Base-by-base conservation (phyloP, 35 echinoderm and acorn worm species). In the Heliocidaris erythrogramma region DNA sequence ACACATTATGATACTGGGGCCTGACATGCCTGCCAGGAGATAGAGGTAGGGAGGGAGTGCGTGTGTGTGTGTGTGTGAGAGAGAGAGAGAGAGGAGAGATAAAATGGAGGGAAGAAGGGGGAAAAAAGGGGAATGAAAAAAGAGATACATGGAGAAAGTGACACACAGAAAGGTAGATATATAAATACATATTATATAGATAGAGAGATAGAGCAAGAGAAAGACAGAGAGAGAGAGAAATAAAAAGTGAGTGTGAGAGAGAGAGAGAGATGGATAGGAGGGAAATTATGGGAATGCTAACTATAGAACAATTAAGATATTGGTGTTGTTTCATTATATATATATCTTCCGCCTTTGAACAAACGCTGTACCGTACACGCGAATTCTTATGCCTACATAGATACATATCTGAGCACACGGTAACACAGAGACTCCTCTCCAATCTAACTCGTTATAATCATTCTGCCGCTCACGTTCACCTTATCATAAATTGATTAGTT, bases 401-500 rank as follows among this genome's bases (percentile, higher is more conserved):
- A 78, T 18, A 78, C 27, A 78, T 27, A n/a, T 27, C 27, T 21
- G 8, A 27, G 8, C 65, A n/a, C 65, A 27, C 27, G 18, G 7
- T 7, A n/a, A 24, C 14, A 78, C 52, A 14, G 52, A 14, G 10
- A 56, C 65, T 27, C 27, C 21, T n/a, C 65, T 5, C 27, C 65
- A n/a, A 3, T 78, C 21, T 78, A 7, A 78, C 21, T 78, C 65
- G 65, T 78, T 78, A 78, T 27, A 78, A 78, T 78, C 27, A 78
- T 78, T 78, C 31, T 42, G 32, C 87, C 14, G 31, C 21, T 32
- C 87, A 89, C 87, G 87, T 47, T 42, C 18, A 30, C 87, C 31
- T 89, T 89, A 89, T 48, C 47, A 48, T 24, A 48, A 89, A 89
- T 89, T 89, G 47, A 89, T 89, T 47, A 32, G 4, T 89, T 89